Percentiles rank a stretch among this genome's conserved stretches.
Conservation (phyloP, 1,140 invertebrate species). For the Coenobita brevimanus region DNA sequence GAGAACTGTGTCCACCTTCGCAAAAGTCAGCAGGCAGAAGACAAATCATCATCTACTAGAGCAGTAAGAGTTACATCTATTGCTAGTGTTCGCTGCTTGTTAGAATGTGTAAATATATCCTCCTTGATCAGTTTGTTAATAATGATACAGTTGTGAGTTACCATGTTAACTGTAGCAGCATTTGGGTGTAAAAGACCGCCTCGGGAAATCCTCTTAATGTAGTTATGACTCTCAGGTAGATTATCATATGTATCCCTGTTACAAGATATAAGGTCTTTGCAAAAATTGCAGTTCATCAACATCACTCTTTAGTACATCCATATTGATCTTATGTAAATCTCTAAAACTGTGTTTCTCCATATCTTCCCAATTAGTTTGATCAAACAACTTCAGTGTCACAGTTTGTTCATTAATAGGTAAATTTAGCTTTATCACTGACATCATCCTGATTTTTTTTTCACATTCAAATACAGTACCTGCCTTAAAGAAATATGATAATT, state of each 20-base stretch:
- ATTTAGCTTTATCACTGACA: background rate
- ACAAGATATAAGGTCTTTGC: slow-evolving; percentile 15
- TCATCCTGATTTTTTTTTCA: slow-evolving; percentile 11
- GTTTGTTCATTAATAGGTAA: background rate
- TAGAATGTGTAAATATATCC: background rate
- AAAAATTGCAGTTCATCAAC: slow-evolving; percentile 18
- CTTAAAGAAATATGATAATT: slow-evolving; percentile 42
- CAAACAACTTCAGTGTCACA: background rate
- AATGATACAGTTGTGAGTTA: slow-evolving; percentile 5
- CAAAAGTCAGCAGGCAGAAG: background rate
- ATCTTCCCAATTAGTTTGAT: slow-evolving; percentile 26
- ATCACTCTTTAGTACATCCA: slow-evolving; percentile 21
- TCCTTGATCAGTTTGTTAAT: slow-evolving; percentile 17
- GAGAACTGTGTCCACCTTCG: background rate
- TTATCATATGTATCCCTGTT: too few relatives aligned
- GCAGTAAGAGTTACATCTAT: background rate
- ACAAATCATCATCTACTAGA: background rate
- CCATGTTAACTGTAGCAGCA: background rate
- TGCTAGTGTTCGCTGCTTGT: background rate
- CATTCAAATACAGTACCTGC: slow-evolving; percentile 53
- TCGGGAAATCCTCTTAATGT: background rate
- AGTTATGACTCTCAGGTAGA: slow-evolving; percentile 2
- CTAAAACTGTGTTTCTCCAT: background rate
- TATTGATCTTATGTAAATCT: background rate
- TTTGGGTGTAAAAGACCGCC: slow-evolving; percentile 2